Base-by-base conservation (phyloP, 2,797 vertebrate genomes). In the Allobates femoralis region DNA sequence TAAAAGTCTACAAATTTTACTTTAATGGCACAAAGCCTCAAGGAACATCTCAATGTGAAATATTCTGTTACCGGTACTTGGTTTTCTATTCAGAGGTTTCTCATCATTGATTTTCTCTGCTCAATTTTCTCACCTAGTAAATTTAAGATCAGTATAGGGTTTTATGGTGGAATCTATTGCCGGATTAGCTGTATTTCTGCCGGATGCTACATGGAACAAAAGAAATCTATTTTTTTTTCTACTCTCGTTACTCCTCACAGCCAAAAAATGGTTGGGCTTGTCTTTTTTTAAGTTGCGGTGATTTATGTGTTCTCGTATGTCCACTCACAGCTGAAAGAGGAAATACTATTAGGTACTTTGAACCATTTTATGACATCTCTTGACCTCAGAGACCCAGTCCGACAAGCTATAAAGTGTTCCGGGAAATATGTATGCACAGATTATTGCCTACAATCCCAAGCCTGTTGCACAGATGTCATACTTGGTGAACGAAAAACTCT, bases 351-450 rank as follows among this genome's bases (percentile, higher is more conserved):
- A 50, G 67, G 66, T 74, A 86, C 66, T 60, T 77, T 81, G 78
- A 80, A 80, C 55, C 66, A 81, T 81, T 86, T 86, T 81, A 86
- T 34, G 69, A 74, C 71, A 86, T 75, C 85, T 75, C 78, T 66
- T 86, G 85, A 86, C 85, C 78, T 81, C 34, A 28, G 32, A 23
- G 85, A 41, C 58, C 69, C 71, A 64, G 21, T 73, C 71, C 79
- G 58, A 80, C 71, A 82, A 82, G 85, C 79, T 58, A 58, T 86
- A 75, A 86, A 77, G 79, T 82, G 71, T 77, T 77, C 75, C 75
- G 66, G 85, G 79, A 86, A 82, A 86, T 77, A 77, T 86, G 85
- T 37, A 82, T 77, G 76, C 60, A 69, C 79, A 67, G 50, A 62
- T 67, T 51, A 81, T 41, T 66, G 41, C 79, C 34, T 28, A 30